phyloP scores from a whole-genome alignment of 2,888 invertebrate genomes.

The Eucera pruinosa region DNA sequence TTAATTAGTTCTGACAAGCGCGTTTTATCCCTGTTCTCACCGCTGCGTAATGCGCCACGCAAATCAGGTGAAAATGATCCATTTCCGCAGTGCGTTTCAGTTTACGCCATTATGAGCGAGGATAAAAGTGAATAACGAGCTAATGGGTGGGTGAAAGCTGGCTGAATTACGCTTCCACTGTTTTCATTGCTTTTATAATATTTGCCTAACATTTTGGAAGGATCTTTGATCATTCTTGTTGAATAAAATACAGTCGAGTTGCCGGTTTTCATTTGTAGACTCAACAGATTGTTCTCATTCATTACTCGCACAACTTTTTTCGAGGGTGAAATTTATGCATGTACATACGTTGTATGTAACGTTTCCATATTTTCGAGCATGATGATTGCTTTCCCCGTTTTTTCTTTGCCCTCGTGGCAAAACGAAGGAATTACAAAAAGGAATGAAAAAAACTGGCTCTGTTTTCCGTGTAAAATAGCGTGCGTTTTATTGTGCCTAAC shows the following conservation, averaged over 20 bases:
- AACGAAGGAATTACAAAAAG: slow-evolving; percentile 31
- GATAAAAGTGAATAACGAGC: too few relatives aligned
- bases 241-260: background rate
- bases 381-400: slow-evolving; percentile 11
- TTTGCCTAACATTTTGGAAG: too few relatives aligned
- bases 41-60: slow-evolving; percentile 47
- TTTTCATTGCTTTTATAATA: too few relatives aligned
- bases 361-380: background rate
- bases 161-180: too few relatives aligned
- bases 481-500: slow-evolving; percentile 14
- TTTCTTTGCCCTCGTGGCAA: slow-evolving; percentile 3
- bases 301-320: background rate
- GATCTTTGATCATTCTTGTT: background rate
- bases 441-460: background rate
- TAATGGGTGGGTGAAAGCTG: too few relatives aligned
- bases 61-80: slow-evolving; percentile 46
- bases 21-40: slow-evolving; percentile 33
- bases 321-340: background rate
- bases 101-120: too few relatives aligned
- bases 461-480: background rate
- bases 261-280: background rate
- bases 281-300: background rate
- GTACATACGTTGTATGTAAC: background rate
- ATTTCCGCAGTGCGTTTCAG: slow-evolving; percentile 11
- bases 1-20: slow-evolving; percentile 70